A percentile compares a stretch with the other conserved stretches of the same genome.
These are phyloP conservation scores for Pipistrellus kuhlii DNA, from an alignment of 2,797 vertebrate species.

Conservation along the genomic window DNA sequence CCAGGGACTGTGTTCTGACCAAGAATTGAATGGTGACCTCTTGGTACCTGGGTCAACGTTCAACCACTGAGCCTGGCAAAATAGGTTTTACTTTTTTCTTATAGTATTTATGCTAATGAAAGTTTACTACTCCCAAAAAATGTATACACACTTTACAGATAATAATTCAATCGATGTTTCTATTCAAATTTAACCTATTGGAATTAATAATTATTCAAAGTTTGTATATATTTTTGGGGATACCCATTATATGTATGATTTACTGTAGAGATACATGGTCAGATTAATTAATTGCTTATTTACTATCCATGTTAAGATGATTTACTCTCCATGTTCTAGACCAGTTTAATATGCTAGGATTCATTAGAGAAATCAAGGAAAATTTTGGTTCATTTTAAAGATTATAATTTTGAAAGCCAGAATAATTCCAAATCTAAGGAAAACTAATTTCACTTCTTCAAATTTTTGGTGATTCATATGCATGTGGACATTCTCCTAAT, in stretches of 20 bases:
- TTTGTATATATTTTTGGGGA: too few relatives aligned
- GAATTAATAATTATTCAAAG: background rate
- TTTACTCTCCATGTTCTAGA: background rate
- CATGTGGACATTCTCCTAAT: background rate
- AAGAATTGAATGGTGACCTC: too few relatives aligned
- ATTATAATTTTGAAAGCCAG: constrained; percentile 17
- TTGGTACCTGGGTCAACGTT: too few relatives aligned
- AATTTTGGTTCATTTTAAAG: constrained; percentile 43
- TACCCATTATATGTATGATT: background rate
- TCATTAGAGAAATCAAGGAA: constrained; percentile 29
- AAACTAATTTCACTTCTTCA: background rate
- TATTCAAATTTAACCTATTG: too few relatives aligned
- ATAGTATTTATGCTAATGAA: constrained; percentile 2
- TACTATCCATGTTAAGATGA: constrained; percentile 12
- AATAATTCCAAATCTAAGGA: constrained; percentile 43
- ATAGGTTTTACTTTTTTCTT: constrained; percentile 24
- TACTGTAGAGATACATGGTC: background rate
- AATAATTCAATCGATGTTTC: too few relatives aligned
- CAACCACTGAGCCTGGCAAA: too few relatives aligned
- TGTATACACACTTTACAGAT: too few relatives aligned
- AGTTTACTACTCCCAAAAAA: background rate
- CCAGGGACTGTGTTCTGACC: too few relatives aligned
- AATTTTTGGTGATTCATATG: background rate
- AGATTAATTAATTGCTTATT: background rate
- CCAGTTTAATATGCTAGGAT: background rate